Evolutionary conservation across 2,113 vertebrate species (phyloP).

Genomic region (Pyxicephalus adspersus): DNA sequence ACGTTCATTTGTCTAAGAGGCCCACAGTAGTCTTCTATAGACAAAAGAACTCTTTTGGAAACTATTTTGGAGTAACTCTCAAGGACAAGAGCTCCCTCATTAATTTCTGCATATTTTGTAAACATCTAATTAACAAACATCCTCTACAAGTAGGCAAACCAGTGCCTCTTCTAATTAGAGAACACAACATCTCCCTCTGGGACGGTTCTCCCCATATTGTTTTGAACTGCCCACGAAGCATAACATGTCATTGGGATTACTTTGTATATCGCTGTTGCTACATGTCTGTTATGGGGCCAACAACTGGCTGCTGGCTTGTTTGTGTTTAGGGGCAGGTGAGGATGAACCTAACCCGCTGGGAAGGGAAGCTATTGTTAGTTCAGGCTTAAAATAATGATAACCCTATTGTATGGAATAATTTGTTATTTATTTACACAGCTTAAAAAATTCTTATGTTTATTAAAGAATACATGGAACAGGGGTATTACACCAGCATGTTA

Average conservation of each 20-base stretch:
- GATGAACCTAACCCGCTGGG: conserved; percentile 6
- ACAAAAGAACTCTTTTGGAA: neutral
- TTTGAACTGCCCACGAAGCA: conserved; percentile 42
- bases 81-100: conserved; percentile 6
- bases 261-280: conserved; percentile 50
- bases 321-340: conserved; percentile 35
- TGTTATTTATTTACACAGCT: neutral
- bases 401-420: conserved; percentile 2
- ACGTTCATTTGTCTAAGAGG: too few relatives aligned
- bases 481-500: too few relatives aligned
- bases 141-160: neutral
- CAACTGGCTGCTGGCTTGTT: conserved; percentile 30
- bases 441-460: too few relatives aligned
- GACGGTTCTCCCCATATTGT: conserved; percentile 30
- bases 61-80: neutral
- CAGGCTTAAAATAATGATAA: neutral
- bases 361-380: conserved; percentile 16
- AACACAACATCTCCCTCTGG: conserved; percentile 19
- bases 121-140: conserved; percentile 47
- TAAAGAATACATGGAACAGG: too few relatives aligned
- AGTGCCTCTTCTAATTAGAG: conserved; percentile 27
- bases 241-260: conserved; percentile 33
- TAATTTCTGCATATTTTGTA: conserved; percentile 40
- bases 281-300: conserved; percentile 40
- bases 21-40: too few relatives aligned